Conservation (phyloP, 2,888 invertebrate species). For the Nemotelus pantherinus region DNA sequence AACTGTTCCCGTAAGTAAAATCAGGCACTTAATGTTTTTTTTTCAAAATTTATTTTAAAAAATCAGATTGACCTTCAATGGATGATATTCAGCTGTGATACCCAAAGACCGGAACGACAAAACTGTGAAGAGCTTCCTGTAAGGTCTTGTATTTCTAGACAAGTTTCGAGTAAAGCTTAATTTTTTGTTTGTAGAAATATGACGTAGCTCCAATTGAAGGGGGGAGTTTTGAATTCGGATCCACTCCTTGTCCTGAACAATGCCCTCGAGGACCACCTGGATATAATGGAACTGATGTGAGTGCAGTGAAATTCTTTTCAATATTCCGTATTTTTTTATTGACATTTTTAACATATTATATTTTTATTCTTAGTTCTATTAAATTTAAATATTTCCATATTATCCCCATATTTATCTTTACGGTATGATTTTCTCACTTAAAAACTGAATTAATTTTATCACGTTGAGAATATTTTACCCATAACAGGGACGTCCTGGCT, state of each 20-base stretch:
- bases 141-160: slow-evolving; percentile 42
- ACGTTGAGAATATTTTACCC: background rate
- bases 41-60: background rate
- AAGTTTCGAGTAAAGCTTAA: background rate
- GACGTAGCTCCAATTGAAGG: slow-evolving; percentile 41
- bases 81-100: slow-evolving; percentile 88
- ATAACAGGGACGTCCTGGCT: slow-evolving; percentile 54
- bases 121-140: slow-evolving; percentile 81
- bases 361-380: too few relatives aligned
- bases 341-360: too few relatives aligned
- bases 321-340: too few relatives aligned
- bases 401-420: too few relatives aligned
- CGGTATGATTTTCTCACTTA: background rate
- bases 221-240: slow-evolving; percentile 45
- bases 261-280: slow-evolving; percentile 74
- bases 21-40: background rate
- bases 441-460: background rate
- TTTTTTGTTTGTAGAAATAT: slow-evolving; percentile 44
- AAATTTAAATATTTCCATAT: too few relatives aligned
- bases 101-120: slow-evolving; percentile 74
- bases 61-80: slow-evolving; percentile 87
- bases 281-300: slow-evolving; percentile 69
- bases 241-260: slow-evolving; percentile 56
- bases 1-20: slow-evolving; percentile 70
- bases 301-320: slow-evolving; percentile 46